Evolutionary conservation across 2,888 invertebrate species (phyloP), one percentile per base, ranked within the genome.

Genomic region (Serripes groenlandicus): DNA sequence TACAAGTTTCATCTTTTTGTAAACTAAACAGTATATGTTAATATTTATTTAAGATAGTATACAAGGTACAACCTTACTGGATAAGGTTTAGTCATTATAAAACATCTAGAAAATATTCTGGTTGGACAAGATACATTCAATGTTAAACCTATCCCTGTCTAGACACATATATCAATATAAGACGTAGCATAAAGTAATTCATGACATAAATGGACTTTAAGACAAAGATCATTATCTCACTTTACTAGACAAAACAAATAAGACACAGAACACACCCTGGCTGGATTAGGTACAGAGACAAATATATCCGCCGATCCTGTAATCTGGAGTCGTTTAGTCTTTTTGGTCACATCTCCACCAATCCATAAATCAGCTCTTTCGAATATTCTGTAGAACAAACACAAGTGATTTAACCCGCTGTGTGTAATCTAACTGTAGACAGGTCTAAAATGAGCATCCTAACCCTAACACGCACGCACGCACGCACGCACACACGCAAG

Each of bases 221-320:
- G 9, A 42, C 18, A 15, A 18, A 42, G 42, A 42, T 42, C 18
- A 15, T 42, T 15, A 42, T 42, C 42, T 42, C 18, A 15, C 18
- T 42, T 15, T 15, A 42, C 18, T 42, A 21, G 28, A 23, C 9
- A 3, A 56, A 58, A 70, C 15, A 70, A 52, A 18, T 18, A 26
- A 28, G 15, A 35, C 21, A 34, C 18, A 30, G 30, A 9, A 52
- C 70, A 23, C 18, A 82, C 83, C 30, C 73, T 60, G 9, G 73
- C 34, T 18, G 69, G 35, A 42, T 35, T 72, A 1, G 79, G 76
- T 4, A 79, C 42, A n/a, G 66, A 21, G 3, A 83, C 11, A 35
- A 66, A 83, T 1, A 76, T 32, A n/a, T 83, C 79, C 21, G 74
- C 83, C 21, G 52, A 49, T 26, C 76, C 78, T 23, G 52, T 9